Conservation (phyloP, 2,888 invertebrate species). For the Toxonevra muliebris region DNA sequence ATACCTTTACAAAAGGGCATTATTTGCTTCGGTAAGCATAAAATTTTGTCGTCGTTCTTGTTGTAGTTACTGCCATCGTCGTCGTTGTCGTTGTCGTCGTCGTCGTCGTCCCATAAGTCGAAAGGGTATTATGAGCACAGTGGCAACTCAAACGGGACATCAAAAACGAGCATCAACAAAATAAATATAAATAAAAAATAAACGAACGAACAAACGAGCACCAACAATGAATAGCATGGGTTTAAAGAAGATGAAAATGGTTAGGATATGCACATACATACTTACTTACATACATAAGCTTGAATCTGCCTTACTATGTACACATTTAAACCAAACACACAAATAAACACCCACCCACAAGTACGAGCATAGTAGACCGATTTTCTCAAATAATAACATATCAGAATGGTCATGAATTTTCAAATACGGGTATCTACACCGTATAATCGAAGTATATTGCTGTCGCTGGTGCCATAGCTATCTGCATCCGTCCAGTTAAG, state of each 20-base stretch:
- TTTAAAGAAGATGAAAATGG: too few relatives aligned
- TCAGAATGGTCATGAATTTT: slow-evolving; percentile 28
- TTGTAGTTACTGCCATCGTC: neutral
- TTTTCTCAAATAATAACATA: slow-evolving; percentile 6
- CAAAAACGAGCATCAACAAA: slow-evolving; percentile 25
- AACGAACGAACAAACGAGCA: slow-evolving; percentile 3
- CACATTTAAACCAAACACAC: too few relatives aligned
- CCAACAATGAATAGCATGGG: too few relatives aligned
- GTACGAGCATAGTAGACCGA: neutral
- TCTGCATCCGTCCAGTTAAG: neutral
- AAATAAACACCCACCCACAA: neutral
- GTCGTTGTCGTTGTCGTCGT: neutral
- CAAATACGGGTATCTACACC: slow-evolving; percentile 15
- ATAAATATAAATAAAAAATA: slow-evolving; percentile 26
- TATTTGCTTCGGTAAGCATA: slow-evolving; percentile 35
- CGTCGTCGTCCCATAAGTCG: slow-evolving; percentile 9
- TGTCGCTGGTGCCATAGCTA: neutral
- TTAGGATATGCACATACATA: too few relatives aligned
- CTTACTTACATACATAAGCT: too few relatives aligned
- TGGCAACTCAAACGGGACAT: slow-evolving; percentile 12
- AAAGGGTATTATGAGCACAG: slow-evolving; percentile 18
- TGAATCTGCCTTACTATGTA: too few relatives aligned
- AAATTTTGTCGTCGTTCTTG: slow-evolving; percentile 28
- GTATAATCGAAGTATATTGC: slow-evolving; percentile 23
- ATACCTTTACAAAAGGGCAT: slow-evolving; percentile 22